These are phyloP conservation scores for Cataglyphis albicans DNA, from an alignment of 2,888 invertebrate genomes.

Conservation along the genomic window DNA sequence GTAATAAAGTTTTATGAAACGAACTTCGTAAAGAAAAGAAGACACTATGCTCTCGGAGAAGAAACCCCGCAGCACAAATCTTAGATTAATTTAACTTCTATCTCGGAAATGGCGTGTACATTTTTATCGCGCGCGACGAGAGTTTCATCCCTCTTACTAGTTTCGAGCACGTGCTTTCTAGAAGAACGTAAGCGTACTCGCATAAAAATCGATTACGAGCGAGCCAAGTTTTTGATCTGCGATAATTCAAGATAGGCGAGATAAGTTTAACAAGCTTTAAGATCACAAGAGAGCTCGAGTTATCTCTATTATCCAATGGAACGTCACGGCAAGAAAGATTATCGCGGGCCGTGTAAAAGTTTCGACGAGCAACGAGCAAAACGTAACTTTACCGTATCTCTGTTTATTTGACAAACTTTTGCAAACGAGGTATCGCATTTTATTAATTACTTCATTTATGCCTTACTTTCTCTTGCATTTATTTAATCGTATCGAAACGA, in stretches of 20 bases:
- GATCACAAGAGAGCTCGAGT: background rate
- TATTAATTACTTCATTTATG: slow-evolving; percentile 13
- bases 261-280: slow-evolving; percentile 13
- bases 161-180: background rate
- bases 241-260: background rate
- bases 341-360: background rate
- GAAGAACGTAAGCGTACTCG: background rate
- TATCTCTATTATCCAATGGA: slow-evolving; percentile 3
- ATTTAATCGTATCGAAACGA: slow-evolving; percentile 6
- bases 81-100: slow-evolving; percentile 36
- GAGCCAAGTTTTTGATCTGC: background rate
- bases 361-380: background rate
- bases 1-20: slow-evolving; percentile 14
- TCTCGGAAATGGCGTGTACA: slow-evolving; percentile 9
- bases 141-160: slow-evolving; percentile 5
- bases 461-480: background rate
- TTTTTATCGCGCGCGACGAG: background rate
- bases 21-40: background rate
- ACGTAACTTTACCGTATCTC: background rate
- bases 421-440: background rate
- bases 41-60: background rate
- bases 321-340: background rate
- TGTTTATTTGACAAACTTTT: background rate
- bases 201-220: slow-evolving; percentile 8
- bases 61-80: background rate